phyloP scores from a whole-genome alignment of 2,888 invertebrate genomes.

The Agrochola lota region DNA sequence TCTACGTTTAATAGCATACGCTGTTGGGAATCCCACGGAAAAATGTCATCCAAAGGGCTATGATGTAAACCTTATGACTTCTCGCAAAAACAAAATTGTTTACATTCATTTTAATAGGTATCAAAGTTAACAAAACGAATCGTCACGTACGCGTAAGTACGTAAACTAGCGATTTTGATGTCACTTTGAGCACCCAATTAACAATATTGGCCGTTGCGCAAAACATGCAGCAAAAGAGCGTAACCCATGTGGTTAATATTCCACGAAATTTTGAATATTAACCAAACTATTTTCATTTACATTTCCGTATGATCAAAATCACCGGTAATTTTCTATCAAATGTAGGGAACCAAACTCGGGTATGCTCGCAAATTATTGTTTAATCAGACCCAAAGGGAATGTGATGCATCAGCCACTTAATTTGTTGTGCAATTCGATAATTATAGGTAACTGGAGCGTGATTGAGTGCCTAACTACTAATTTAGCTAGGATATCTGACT shows the following conservation, averaged over 20 bases:
- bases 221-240: not conserved
- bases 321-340: constrained; percentile 6
- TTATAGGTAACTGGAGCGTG: constrained; percentile 67
- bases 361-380: constrained; percentile 43
- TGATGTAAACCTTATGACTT: not conserved
- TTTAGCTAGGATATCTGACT: constrained; percentile 65
- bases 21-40: not conserved
- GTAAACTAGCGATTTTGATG: not conserved
- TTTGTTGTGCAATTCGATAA: constrained; percentile 58
- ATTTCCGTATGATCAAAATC: constrained; percentile 20
- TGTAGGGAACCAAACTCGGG: constrained; percentile 18
- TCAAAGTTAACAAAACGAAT: not conserved
- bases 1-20: not conserved
- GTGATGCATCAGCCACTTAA: constrained; percentile 54
- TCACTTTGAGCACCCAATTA: not conserved
- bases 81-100: not conserved
- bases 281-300: constrained; percentile 3
- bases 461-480: constrained; percentile 70
- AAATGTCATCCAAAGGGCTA: too few relatives aligned
- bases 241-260: not conserved
- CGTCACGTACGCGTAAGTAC: too few relatives aligned
- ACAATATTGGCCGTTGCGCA: not conserved
- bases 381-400: constrained; percentile 42
- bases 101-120: not conserved
- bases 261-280: not conserved